Base-by-base conservation (phyloP, 2,888 invertebrate genomes). In the Platycheirus rosarum region DNA sequence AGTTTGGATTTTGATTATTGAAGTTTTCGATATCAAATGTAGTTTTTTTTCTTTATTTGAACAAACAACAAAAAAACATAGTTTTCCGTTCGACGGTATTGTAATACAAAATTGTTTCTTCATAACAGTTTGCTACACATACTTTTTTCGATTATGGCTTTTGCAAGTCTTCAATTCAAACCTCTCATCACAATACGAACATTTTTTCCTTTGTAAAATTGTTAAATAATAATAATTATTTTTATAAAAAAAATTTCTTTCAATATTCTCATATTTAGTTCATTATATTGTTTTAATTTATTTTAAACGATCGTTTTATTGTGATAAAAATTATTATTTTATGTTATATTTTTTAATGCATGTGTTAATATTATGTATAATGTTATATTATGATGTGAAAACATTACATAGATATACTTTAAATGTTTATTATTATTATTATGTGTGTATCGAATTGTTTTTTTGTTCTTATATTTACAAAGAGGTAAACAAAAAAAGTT, bases 251-350 rank as follows among this genome's bases (percentile, higher is more conserved):
- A 32, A 44, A 26, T 60, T 11, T 11, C 35, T 6, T 44, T 29
- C 26, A 60, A 60, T 57, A 60, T 60, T 44, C n/a, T 60, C 44
- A 60, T 60, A 44, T 60, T 44, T 8, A 44, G 11, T 29, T n/a
- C 26, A 26, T 57, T 37, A 37, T 7, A 3, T 49, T 69, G 48
- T 57, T 53, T 46, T 32, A 26, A 26, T 46, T 60, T 20, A 49
- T 46, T 46, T 32, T 13, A 53, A 68, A 55, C 55, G 74, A 79
- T 79, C 48, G 69, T 63, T 68, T 55, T 79, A 55, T 53, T 53
- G 49, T 69, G 68, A 63, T 75, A 78, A 46, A 6, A 65, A 16
- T 48, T 68, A 53, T 48, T 53, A 26, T 55, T 40, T 40, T 23
- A 20, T 55, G 7, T 23, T 55, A 55, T 55, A 23, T 55, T 20